Conservation (phyloP, 2,888 invertebrate species). For the Cenopis cana region DNA sequence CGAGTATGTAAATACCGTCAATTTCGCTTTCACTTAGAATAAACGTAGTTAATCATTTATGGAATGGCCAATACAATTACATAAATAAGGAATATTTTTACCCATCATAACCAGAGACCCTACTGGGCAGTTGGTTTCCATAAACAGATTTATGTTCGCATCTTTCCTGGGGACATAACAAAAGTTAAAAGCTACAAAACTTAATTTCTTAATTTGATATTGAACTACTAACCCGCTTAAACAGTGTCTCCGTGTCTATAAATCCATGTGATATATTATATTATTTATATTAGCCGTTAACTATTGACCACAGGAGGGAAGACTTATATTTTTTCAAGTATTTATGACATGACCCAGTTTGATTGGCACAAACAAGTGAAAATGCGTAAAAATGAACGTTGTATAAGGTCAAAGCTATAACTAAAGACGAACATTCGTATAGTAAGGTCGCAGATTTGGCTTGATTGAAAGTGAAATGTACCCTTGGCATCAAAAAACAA, state of each 20-base stretch:
- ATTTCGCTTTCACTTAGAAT: constrained; percentile 39
- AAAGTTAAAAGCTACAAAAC: too few relatives aligned
- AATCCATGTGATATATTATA: too few relatives aligned
- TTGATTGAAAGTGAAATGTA: constrained; percentile 16
- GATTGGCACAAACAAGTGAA: not conserved
- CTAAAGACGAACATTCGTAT: not conserved
- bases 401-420: not conserved
- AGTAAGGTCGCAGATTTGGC: constrained; percentile 8
- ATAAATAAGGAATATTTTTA: not conserved
- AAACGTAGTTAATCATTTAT: constrained; percentile 19
- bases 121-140: not conserved
- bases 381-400: not conserved
- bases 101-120: not conserved
- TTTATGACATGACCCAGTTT: too few relatives aligned
- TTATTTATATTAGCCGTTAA: too few relatives aligned
- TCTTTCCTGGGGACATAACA: too few relatives aligned
- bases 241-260: too few relatives aligned
- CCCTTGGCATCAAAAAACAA: constrained; percentile 34
- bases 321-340: too few relatives aligned
- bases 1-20: constrained; percentile 39
- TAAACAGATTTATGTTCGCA: too few relatives aligned
- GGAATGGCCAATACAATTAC: not conserved
- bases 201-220: too few relatives aligned
- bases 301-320: too few relatives aligned
- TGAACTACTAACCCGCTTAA: too few relatives aligned